Evolutionary conservation across 2,888 invertebrate genomes (phyloP), one percentile per base, ranked within the genome.

Genomic region (Scaptomyza polygonia): DNA sequence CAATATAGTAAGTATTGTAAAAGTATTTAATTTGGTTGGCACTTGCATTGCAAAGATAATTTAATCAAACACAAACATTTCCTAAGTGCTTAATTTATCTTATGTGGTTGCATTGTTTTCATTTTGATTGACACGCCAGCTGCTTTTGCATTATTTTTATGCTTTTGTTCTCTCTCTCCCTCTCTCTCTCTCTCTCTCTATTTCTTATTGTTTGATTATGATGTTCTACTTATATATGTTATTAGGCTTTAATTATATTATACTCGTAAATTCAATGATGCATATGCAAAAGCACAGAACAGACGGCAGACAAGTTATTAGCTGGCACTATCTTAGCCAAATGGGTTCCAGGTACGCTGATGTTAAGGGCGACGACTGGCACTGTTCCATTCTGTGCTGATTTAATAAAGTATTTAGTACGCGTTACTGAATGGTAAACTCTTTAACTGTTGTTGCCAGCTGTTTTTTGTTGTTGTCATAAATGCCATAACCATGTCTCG

Each of bases 121-220:
- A 55, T 53, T 64, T 49, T 79, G 84, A 82, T 83, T 86, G 86
- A 64, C 84, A 66, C 45, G 53, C 36, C 82, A 82, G 83, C 86
- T 82, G 82, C 54, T 66, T 75, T 73, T 64, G 16, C 40, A 42
- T 63, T 44, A 49, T 62, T 58, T 40, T 52, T 49, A 61, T 64
- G 30, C 51, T 47, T 43, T 44, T 21, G 21, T 21, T 25, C 25
- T 25, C 25, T 25, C 25, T 25, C 25, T 25, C 25, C n/a, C n/a
- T n/a, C n/a, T n/a, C n/a, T n/a, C n/a, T n/a, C 3, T 21, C 21
- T 21, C 21, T 21, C 21, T 21, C 21, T 21, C 21, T 21, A 2
- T 21, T 3, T 25, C 25, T 18, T 34, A 52, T 34, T 36, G 21
- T 30, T 18, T 52, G 39, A 78, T 81, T 77, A 71, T 72, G 67